Base-by-base conservation (phyloP, 2,113 vertebrate species). In the Pseudopodoces humilis region DNA sequence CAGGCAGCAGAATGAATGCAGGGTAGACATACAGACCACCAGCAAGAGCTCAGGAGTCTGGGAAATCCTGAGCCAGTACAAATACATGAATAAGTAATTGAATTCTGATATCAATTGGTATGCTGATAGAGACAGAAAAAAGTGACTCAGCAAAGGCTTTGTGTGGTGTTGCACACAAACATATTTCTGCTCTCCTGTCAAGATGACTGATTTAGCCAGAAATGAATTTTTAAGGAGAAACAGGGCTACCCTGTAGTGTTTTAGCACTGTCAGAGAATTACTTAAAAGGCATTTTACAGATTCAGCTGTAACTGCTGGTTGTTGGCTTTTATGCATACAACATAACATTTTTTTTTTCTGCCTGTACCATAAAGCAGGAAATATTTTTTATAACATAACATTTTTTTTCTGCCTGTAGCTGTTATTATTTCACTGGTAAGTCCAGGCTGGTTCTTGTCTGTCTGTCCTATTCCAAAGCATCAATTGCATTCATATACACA, bases 61-160 rank as follows among this genome's bases (percentile, higher is more conserved):
- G 94, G 90, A 96, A 96, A 90, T 80, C 46, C 62, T 69, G 75
- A 77, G 35, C 56, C 76, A 35, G 43, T 76, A 50, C 62, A 92
- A 75, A 44, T 65, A 18, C 33, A 24, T 37, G 63, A 94, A 82
- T 67, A 71, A 81, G 44, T 50, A 63, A 75, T 39, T 91, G 85
- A 85, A 62, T 95, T 76, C 71, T 72, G 16, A 5, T 78, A 49
- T 33, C 67, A 55, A 22, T 75, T 86, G 43, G 50, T 82, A 70
- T 56, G 62, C 56, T 79, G 70, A 65, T n/a, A 41, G 41, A n/a
- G 37, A 68, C 19, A 81, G 64, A 37, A 87, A 92, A 71, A 65
- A 70, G 37, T 94, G 91, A 92, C 77, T 95, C 78, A 85, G 78
- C 74, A 96, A 92, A 89, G 75, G 27, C 65, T 79, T 56, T 58